Evolutionary conservation across 1,140 invertebrate species (phyloP), one percentile per base, ranked within the genome.

Genomic region (Procambarus virginalis): DNA sequence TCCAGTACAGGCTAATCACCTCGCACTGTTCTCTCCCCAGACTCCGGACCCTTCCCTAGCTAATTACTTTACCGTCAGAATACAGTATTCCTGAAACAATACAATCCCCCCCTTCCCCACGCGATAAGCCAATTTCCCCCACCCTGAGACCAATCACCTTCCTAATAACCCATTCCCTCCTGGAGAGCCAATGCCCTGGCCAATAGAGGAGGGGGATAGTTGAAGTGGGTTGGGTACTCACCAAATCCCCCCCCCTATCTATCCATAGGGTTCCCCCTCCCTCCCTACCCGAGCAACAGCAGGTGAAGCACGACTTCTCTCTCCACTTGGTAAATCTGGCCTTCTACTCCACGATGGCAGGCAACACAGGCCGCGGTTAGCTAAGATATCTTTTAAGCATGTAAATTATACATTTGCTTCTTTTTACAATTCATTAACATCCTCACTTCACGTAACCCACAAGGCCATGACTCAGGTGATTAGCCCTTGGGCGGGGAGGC

Each of bases 381-480:
- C 84, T 79, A 78, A 86, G 84, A 48, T 48, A 86, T 78, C 84
- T 48, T 79, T 86, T 78, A 86, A 86, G 77, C 76, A 86, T 86
- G 84, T 86, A 86, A 86, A 86, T 86, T 86, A 86, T 86, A 86
- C 84, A 86, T 86, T 86, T 64, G 22, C 75, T 49, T 58, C 75
- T 79, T 79, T 86, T 86, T 86, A 86, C 84, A 86, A 86, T 86
- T 86, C 84, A 86, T 86, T 79, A 86, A 45, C 9, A 58, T 12
- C 3, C 49, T 34, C 55, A 55, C 51, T 60, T 60, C 83, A 73
- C 49, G n/a, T 49, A 86, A 79, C 12, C 84, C 76, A 45, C 84
- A 51, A 10, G 4, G 55, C n/a, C 20, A 49, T 76, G 58, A 9
- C 3, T 3, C 73, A 10, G 76, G 76, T 8, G 20, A 79, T 20